A percentile compares a stretch with the other conserved stretches of the same genome.
These are phyloP conservation scores for Lypha dubia DNA, from an alignment of 2,888 invertebrate genomes.

Conservation along the genomic window DNA sequence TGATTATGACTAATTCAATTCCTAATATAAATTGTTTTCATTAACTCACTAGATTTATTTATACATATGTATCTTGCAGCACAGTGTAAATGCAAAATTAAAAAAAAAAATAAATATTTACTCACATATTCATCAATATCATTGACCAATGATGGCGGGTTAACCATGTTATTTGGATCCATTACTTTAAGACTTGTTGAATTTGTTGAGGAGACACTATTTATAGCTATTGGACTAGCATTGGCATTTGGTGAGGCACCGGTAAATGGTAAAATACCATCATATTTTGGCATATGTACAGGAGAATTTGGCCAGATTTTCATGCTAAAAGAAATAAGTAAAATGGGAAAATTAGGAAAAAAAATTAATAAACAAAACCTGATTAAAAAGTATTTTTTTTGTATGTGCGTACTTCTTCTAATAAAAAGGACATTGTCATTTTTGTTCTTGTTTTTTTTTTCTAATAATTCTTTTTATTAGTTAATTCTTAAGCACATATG, in stretches of 20 bases:
- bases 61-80: conserved; percentile 29
- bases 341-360: conserved; percentile 1
- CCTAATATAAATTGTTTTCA: too few species aligned
- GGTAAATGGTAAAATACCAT: conserved; percentile 81
- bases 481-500: conserved; percentile 16
- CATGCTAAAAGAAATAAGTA: conserved; percentile 77
- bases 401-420: background rate
- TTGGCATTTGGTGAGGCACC: conserved; percentile 79
- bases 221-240: conserved; percentile 82
- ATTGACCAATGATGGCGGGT: conserved; percentile 75
- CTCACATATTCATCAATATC: conserved; percentile 81
- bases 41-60: too few species aligned
- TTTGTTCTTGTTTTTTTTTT: background rate
- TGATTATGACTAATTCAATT: too few species aligned
- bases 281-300: conserved; percentile 83
- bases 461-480: conserved; percentile 17
- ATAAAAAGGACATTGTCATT: conserved; percentile 11
- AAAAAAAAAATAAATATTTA: conserved; percentile 15
- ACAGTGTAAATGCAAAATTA: conserved; percentile 17
- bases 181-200: conserved; percentile 82
- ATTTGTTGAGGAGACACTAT: conserved; percentile 83
- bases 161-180: conserved; percentile 81
- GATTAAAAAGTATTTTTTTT: background rate
- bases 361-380: background rate
- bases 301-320: conserved; percentile 83